A percentile compares a stretch with the other conserved stretches of the same genome.
These are phyloP conservation scores for Channa maculata DNA, from an alignment of 2,113 vertebrate species.

Conservation along the genomic window DNA sequence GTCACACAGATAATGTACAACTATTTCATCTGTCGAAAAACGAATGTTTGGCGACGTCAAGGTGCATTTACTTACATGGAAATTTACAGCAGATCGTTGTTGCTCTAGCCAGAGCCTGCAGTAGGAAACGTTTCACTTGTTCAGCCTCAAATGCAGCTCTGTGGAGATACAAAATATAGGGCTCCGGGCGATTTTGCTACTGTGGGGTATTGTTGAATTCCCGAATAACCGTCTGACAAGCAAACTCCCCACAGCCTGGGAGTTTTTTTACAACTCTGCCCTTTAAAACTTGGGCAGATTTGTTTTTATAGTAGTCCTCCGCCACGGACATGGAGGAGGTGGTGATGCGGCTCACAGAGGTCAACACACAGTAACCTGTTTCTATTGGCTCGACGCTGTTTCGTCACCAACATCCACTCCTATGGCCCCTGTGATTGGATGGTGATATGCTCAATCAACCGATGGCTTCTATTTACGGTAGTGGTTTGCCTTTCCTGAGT, in stretches of 20 bases:
- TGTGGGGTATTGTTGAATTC: slow-evolving; percentile 37
- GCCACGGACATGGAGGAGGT: slow-evolving; percentile 80
- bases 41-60: not conserved
- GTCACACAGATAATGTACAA: fast-evolving
- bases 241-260: slow-evolving; percentile 80
- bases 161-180: slow-evolving; percentile 38
- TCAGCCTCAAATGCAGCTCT: slow-evolving; percentile 18
- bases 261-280: slow-evolving; percentile 87
- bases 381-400: slow-evolving; percentile 60
- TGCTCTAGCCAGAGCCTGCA: slow-evolving; percentile 29
- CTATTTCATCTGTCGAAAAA: not conserved
- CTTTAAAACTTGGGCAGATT: slow-evolving; percentile 76
- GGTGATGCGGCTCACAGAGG: slow-evolving; percentile 82
- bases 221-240: slow-evolving; percentile 1
- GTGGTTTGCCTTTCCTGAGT: slow-evolving; percentile 70
- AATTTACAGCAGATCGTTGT: slow-evolving; percentile 68
- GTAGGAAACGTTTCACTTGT: slow-evolving; percentile 24
- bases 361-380: slow-evolving; percentile 70
- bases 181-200: slow-evolving; percentile 67
- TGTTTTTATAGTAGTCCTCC: slow-evolving; percentile 83
- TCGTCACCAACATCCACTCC: slow-evolving; percentile 50
- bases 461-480: slow-evolving; percentile 73
- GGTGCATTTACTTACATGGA: slow-evolving; percentile 69
- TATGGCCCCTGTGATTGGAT: slow-evolving; percentile 59
- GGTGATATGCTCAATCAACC: slow-evolving; percentile 38